These are phyloP conservation scores for Malacoraja senta DNA, from an alignment of 2,797 vertebrate species.

Conservation along the genomic window DNA sequence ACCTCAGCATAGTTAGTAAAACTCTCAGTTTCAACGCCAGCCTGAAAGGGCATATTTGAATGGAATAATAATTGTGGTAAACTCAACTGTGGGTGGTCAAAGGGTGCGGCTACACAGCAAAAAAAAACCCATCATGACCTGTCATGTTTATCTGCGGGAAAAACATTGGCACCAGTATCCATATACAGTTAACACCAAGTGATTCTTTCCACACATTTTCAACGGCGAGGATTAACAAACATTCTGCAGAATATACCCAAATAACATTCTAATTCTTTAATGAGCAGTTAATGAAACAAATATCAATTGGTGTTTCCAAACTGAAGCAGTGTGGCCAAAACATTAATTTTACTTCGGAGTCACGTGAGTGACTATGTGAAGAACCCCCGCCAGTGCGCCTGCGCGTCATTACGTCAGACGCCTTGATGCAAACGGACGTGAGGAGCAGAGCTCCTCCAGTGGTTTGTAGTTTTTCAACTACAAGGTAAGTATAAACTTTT, in stretches of 20 bases:
- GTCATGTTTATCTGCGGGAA: neutral
- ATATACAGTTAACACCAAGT: neutral
- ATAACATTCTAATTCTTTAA: neutral
- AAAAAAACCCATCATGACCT: slow-evolving; percentile 2
- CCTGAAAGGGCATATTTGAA: neutral
- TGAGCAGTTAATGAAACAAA: neutral
- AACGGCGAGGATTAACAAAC: neutral
- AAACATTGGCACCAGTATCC: slow-evolving; percentile 1
- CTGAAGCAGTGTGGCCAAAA: neutral
- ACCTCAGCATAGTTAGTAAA: neutral
- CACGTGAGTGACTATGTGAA: too few species aligned
- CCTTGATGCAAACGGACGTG: too few species aligned
- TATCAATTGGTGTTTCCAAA: neutral
- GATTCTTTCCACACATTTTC: slow-evolving; percentile 1
- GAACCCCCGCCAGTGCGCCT: too few species aligned
- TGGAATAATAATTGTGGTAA: neutral
- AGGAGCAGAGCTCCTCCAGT: too few species aligned
- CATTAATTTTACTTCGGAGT: neutral
- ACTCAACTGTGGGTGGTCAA: slow-evolving; percentile 26
- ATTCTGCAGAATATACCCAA: neutral
- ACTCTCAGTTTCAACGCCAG: neutral
- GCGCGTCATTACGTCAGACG: too few species aligned
- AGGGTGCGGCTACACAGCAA: neutral
- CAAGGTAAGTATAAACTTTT: too few species aligned
- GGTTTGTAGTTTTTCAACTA: too few species aligned